Base-by-base conservation (phyloP, 2,888 invertebrate genomes). In the Andricus quercusramuli region DNA sequence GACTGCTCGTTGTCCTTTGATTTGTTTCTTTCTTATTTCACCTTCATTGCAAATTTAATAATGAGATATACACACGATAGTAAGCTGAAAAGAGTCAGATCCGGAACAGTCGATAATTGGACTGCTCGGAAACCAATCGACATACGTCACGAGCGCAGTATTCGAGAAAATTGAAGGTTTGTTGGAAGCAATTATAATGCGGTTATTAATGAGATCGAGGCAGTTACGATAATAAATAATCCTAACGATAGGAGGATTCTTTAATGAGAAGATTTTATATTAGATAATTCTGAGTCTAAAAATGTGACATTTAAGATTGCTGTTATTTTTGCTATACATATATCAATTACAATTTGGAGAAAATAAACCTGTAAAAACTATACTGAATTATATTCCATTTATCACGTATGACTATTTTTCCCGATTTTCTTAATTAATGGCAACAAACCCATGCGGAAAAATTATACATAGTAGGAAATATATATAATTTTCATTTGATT, bases 61-160 rank as follows among this genome's bases (percentile, higher is more conserved):
- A 56, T 56, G 56, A 56, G n/a, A 56, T 20, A 22, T 22, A 56
- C n/a, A 56, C n/a, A 22, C 6, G 56, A 56, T 56, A 1, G n/a
- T 20, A 9, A 22, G 22, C 56, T 22, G 22, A 56, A 56, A 56
- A n/a, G 56, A 56, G 56, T 56, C 20, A 56, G 56, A 51, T 51
- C 56, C 56, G 56, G 56, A 56, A 56, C 56, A 56, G n/a, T 56
- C 56, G 56, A n/a, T 56, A 56, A 56, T 56, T 56, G 56, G 56
- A 56, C n/a, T 56, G 56, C 56, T 56, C 22, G 56, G n/a, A 56
- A 56, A n/a, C 56, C 22, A 11, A 22, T 56, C 56, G 56, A 56
- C 56, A 22, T 56, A 56, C n/a, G 56, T 56, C 56, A n/a, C 56
- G 11, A 56, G 56, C n/a, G 22, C n/a, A 56, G n/a, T 22, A 56